A percentile compares a stretch with the other conserved stretches of the same genome.
Conservation (phyloP, 2,888 invertebrate genomes). For the Aproaerema taeniolella region DNA sequence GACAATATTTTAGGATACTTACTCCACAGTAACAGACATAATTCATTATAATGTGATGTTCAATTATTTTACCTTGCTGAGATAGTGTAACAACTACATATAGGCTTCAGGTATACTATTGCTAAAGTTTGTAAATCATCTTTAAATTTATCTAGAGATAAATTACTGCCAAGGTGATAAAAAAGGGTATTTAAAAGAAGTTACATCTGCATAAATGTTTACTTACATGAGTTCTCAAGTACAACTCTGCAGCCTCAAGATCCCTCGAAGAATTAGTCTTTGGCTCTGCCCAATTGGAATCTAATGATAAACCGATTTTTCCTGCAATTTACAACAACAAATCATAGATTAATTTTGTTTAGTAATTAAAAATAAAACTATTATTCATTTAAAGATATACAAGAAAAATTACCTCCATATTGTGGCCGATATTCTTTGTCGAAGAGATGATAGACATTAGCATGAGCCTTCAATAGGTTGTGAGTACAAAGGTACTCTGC, state of each 20-base stretch:
- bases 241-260: slow-evolving; percentile 78
- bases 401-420: slow-evolving; percentile 63
- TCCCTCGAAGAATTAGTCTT: slow-evolving; percentile 70
- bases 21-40: no score
- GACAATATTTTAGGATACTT: no score
- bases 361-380: background rate
- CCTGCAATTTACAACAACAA: slow-evolving; percentile 46
- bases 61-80: no score
- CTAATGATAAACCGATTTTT: slow-evolving; percentile 79
- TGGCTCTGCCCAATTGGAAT: slow-evolving; percentile 80
- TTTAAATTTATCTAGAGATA: no score
- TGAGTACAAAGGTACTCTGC: slow-evolving; percentile 84
- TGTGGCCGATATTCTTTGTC: slow-evolving; percentile 73
- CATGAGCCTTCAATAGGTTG: slow-evolving; percentile 85
- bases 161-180: no score
- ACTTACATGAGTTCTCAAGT: slow-evolving; percentile 78
- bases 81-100: no score
- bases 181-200: no score
- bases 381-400: background rate
- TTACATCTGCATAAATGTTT: no score
- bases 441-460: slow-evolving; percentile 81
- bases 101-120: no score
- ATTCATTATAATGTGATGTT: no score
- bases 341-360: background rate
- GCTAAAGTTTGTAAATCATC: no score